Evolutionary conservation across 2,888 invertebrate species (phyloP).

Genomic region (Uropetala carovei): DNA sequence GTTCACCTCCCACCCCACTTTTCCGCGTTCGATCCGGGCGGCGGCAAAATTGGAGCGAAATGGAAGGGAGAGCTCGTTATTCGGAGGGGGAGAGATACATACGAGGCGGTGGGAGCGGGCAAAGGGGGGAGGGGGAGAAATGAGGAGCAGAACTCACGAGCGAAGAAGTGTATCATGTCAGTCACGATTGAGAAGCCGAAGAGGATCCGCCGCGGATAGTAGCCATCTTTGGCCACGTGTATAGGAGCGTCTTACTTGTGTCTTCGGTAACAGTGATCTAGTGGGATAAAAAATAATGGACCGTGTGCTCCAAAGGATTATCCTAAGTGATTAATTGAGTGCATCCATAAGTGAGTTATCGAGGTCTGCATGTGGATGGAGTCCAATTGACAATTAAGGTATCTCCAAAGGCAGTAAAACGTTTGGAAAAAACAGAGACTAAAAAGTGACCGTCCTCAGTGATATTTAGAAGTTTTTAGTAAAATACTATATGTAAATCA

Average conservation of each 20-base stretch:
- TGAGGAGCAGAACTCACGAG: neutral
- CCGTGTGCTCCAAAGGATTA: neutral
- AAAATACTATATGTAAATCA: no score
- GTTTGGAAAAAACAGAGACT: no score
- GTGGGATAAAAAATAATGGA: neutral
- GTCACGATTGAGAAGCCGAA: neutral
- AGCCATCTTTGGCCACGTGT: neutral
- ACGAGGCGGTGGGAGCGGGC: no score
- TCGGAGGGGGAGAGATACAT: no score
- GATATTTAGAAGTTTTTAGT: no score
- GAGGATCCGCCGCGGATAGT: no score
- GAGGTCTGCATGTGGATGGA: neutral
- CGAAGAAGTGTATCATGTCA: conserved; percentile 7
- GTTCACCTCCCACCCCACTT: no score
- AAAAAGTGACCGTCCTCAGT: no score
- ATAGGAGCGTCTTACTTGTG: neutral
- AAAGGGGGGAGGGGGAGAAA: neutral
- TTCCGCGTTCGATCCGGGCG: no score
- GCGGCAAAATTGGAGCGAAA: neutral
- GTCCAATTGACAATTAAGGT: no score
- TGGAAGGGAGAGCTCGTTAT: neutral
- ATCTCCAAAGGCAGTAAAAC: no score
- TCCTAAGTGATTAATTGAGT: neutral
- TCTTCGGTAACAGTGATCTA: neutral
- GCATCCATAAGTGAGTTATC: neutral